Evolutionary conservation across 2,113 vertebrate species (phyloP), one percentile per base, ranked within the genome.

Genomic region (Leptodactylus fuscus): DNA sequence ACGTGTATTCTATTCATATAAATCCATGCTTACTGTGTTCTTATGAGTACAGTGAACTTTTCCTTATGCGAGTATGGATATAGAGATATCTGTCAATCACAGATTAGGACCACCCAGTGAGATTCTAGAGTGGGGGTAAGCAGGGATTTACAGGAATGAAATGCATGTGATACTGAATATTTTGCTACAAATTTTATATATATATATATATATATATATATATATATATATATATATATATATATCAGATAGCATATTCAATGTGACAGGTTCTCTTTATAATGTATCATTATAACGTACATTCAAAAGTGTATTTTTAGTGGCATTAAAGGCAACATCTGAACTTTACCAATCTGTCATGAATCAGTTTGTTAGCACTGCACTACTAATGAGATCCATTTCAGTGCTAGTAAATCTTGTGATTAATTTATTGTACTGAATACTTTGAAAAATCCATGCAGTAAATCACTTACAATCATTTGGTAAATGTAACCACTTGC

Each of bases 381-480:
- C 49, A 34, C 49, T 53, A 22, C 27, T 53, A 53, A 77, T 77
- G 74, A 77, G 49, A 53, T 77, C 74, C 11, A 53, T 77, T 77
- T 77, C 48, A 53, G 27, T 34, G 48, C 49, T 53, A 53, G 38
- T 77, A 77, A 53, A 53, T 29, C 74, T 22, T 77, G 29, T 53
- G 48, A 53, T 77, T 77, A 49, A 77, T 77, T 77, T 77, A 77
- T 77, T 36, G 46, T 22, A 53, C 46, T 15, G 74, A 74, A 11
- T 74, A 32, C 74, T 77, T 53, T 29, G 49, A 29, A 29, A 49
- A 53, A 76, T 76, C 73, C 38, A 76, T 76, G 73, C 73, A 76
- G 73, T 76, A 76, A 76, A 76, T 76, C 73, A 49, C 44, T 32
- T 51, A 41, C 44, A 51, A 76, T 77, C 27, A 77, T 53, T 77